Evolutionary conservation across 2,888 invertebrate species (phyloP).

Genomic region (Ametastegia equiseti): DNA sequence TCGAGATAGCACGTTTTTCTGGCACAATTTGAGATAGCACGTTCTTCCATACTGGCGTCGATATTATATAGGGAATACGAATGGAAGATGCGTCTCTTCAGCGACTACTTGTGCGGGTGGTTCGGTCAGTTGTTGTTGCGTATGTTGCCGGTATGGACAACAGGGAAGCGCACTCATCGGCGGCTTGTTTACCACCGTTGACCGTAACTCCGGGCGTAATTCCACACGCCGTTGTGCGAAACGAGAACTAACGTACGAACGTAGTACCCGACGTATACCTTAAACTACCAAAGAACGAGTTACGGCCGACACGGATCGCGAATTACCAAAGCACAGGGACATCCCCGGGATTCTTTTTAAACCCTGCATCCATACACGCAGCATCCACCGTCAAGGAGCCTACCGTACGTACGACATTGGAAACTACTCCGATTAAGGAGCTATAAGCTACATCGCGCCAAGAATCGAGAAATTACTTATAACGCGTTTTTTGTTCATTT

Average conservation of each 20-base stretch:
- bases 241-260: constrained; percentile 59
- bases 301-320: constrained; percentile 73
- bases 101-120: background rate
- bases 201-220: constrained; percentile 68
- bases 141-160: constrained; percentile 57
- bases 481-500: no score
- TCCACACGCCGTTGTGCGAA: constrained; percentile 52
- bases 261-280: no score
- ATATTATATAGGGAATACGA: background rate
- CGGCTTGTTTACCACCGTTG: constrained; percentile 70
- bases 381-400: no score
- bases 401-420: no score
- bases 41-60: no score
- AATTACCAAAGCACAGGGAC: constrained; percentile 66
- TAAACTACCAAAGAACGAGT: no score
- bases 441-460: background rate
- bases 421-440: constrained; percentile 68
- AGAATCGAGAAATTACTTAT: background rate
- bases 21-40: no score
- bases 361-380: no score
- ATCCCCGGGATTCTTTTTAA: no score
- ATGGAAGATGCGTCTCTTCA: background rate
- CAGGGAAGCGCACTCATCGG: constrained; percentile 73
- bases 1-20: no score
- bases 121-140: background rate